Conservation (phyloP, 2,113 vertebrate genomes). For the Cheirogaleus medius region DNA sequence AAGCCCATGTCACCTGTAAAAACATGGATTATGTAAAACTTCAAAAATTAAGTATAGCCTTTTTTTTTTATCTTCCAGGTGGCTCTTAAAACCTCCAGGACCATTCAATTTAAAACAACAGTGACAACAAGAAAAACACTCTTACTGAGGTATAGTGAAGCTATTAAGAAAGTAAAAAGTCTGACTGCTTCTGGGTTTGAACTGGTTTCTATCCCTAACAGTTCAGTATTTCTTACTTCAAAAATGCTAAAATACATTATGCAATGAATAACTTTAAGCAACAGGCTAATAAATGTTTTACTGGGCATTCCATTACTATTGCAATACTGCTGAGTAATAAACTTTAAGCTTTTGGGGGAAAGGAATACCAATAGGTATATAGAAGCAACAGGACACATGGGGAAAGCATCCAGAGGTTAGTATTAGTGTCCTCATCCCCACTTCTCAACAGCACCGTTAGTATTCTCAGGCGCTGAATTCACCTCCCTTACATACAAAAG, state of each 20-base stretch:
- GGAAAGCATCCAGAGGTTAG: neutral
- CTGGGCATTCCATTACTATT: neutral
- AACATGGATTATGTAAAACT: neutral
- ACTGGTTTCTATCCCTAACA: neutral
- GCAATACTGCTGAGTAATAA: neutral
- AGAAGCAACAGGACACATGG: neutral
- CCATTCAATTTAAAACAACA: neutral
- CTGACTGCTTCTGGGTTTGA: neutral
- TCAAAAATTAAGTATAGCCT: neutral
- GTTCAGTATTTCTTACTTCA: neutral
- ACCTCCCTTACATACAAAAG: neutral
- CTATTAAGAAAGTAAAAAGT: neutral
- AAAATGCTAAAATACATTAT: neutral
- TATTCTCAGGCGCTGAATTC: neutral
- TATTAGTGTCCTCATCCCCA: neutral
- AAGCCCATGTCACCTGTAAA: neutral
- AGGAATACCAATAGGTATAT: neutral
- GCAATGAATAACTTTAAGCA: neutral
- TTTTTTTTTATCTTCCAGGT: neutral
- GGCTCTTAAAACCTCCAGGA: neutral
- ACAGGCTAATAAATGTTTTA: neutral
- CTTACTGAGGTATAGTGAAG: neutral
- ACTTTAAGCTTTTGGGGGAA: fast-evolving
- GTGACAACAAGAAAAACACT: neutral
- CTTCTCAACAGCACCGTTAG: neutral